phyloP scores from a whole-genome alignment of 1,140 invertebrate genomes.

The Drosophila grimshawi region DNA sequence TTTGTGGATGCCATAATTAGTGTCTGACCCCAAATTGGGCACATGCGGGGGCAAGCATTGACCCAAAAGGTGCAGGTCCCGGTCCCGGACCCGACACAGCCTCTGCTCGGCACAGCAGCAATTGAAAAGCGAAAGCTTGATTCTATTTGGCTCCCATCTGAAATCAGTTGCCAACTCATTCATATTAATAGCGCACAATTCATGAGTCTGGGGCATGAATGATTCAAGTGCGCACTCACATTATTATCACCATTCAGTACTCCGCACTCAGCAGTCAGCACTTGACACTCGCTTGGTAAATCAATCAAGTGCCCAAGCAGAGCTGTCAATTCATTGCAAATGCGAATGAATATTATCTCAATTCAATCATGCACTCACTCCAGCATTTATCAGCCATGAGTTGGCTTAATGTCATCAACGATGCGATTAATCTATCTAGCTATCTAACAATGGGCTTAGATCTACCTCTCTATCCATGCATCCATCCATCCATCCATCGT shows the following conservation, averaged over 20 bases:
- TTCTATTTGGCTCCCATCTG: no score
- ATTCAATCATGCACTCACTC: slow-evolving; percentile 9
- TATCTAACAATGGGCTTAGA: background rate
- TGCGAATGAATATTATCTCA: background rate
- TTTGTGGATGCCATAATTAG: slow-evolving; percentile 38
- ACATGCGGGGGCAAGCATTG: slow-evolving; percentile 33
- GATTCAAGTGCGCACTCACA: slow-evolving; percentile 31
- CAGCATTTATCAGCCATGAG: background rate
- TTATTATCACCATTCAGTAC: slow-evolving; percentile 23
- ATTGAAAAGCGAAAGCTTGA: slow-evolving; percentile 39
- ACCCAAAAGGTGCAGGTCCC: slow-evolving; percentile 7
- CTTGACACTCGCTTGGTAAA: background rate
- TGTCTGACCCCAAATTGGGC: slow-evolving; percentile 15
- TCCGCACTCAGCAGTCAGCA: background rate
- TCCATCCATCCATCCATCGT: background rate
- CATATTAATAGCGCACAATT: slow-evolving; percentile 28
- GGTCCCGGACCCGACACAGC: background rate
- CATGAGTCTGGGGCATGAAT: slow-evolving; percentile 19
- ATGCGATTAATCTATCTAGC: background rate
- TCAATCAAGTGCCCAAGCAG: slow-evolving; percentile 17
- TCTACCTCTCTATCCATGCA: background rate
- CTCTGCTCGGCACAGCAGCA: background rate
- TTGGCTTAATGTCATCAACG: background rate
- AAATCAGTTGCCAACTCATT: slow-evolving; percentile 39
- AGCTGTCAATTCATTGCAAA: slow-evolving; percentile 19